These are phyloP conservation scores for Keiferia lycopersicella DNA, from an alignment of 2,888 invertebrate genomes.

Conservation along the genomic window DNA sequence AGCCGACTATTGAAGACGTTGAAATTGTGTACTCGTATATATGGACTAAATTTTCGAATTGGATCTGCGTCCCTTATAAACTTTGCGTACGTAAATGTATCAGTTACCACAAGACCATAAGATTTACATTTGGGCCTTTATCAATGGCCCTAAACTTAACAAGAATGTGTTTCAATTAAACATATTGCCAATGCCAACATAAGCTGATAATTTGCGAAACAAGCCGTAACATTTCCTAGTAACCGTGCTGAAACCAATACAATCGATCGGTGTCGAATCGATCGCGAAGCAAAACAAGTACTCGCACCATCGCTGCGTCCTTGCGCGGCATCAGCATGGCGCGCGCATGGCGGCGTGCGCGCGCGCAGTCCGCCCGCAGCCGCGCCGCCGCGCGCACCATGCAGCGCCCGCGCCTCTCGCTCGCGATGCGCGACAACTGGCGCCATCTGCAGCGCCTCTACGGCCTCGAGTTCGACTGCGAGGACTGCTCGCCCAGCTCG, in stretches of 20 bases:
- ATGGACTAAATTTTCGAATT: no score
- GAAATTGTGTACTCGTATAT: no score
- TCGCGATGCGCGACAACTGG: slow-evolving; percentile 81
- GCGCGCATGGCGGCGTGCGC: slow-evolving; percentile 31
- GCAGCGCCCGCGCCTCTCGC: slow-evolving; percentile 76
- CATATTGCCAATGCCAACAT: neutral
- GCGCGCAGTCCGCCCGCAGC: slow-evolving; percentile 59
- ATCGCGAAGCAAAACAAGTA: slow-evolving; percentile 16
- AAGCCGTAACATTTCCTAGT: neutral
- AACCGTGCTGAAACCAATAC: neutral
- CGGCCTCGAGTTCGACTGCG: slow-evolving; percentile 69
- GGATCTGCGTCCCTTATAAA: no score
- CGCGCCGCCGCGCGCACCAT: slow-evolving; percentile 77
- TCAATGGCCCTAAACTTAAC: no score
- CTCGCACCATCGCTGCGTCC: slow-evolving; percentile 20
- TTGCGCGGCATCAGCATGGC: slow-evolving; percentile 43
- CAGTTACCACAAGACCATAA: no score
- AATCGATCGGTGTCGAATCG: slow-evolving; percentile 7
- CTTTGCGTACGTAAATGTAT: no score
- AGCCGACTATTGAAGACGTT: no score
- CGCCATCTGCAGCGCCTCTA: slow-evolving; percentile 75
- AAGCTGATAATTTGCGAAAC: slow-evolving; percentile 8
- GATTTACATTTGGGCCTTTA: no score
- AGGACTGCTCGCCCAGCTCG: slow-evolving; percentile 45
- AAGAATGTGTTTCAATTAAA: no score